Evolutionary conservation across 2,797 vertebrate genomes (phyloP), one percentile per base, ranked within the genome.

Genomic region (Scleropages formosus): DNA sequence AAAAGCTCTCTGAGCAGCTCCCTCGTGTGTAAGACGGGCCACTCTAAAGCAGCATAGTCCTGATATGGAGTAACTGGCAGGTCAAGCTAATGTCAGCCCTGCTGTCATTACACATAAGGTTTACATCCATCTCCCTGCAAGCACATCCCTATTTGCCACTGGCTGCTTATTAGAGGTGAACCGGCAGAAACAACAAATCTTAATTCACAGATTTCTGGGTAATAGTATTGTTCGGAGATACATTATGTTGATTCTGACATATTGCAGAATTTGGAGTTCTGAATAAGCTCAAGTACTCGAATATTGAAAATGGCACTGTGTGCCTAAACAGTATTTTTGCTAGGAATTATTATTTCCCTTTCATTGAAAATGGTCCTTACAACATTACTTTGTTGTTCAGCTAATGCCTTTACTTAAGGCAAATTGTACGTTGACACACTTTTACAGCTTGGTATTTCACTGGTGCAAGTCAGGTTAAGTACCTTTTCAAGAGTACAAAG

Each of bases 71-170:
- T 39, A 18, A 63, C n/a, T 20, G 18, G 58, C 56, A 61, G 76
- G 79, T 77, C 68, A 67, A 26, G 71, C 71, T 67, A 18, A 70
- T 26, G 72, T 77, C 65, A 79, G 56, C 64, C 49, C 71, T 13
- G 47, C 75, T 69, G 75, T 79, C 74, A 76, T 20, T 49, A 44
- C 75, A 56, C 56, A 59, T 68, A 58, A 58, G 61, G 63, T 46
- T 53, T 56, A 56, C 53, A 67, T 62, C 46, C 56, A 58, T 60
- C 27, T 46, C 73, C 74, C 49, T 61, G 68, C 6, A 60, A 60
- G 53, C 65, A 24, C 74, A 75, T 58, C 68, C 64, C 73, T 39
- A 8, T 3, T 18, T 18, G 53, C 58, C 26, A 46, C 39, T 20
- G 59, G 22, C 65, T 47, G 69, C 2, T 16, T 60, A 53, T 53